These are phyloP conservation scores for Laupala kohalensis DNA, from an alignment of 1,140 invertebrate genomes.

Conservation along the genomic window DNA sequence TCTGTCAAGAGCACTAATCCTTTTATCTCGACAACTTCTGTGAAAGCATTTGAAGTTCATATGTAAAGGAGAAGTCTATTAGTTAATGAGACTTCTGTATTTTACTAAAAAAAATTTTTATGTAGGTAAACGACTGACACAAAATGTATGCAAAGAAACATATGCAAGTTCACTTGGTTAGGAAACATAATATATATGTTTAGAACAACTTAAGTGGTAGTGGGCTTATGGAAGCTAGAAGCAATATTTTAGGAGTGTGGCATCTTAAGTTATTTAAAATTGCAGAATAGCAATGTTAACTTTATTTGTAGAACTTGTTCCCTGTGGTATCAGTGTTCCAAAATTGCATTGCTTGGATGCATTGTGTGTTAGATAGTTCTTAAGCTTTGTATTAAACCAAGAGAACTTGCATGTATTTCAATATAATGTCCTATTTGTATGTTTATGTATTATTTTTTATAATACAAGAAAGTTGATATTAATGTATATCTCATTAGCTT, in stretches of 20 bases:
- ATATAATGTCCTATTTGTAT: background rate
- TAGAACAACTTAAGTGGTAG: background rate
- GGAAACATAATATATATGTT: background rate
- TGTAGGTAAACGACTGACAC: background rate
- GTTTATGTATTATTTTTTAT: background rate
- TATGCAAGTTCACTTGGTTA: background rate
- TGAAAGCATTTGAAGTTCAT: slow-evolving; percentile 43
- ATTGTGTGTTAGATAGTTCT: background rate
- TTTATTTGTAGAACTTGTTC: too few species aligned
- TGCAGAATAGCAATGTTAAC: too few species aligned
- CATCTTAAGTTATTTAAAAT: too few species aligned
- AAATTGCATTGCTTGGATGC: background rate
- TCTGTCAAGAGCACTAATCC: slow-evolving; percentile 29
- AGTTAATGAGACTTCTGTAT: background rate
- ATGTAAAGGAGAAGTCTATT: slow-evolving; percentile 26
- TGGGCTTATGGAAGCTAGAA: background rate
- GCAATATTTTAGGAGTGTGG: too few species aligned
- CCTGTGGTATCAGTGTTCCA: background rate
- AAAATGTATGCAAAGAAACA: background rate
- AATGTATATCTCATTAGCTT: background rate
- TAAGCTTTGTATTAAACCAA: background rate
- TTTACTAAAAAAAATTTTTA: background rate
- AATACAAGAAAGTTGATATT: background rate
- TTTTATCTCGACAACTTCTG: slow-evolving; percentile 30
- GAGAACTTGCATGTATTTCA: background rate